phyloP scores from a whole-genome alignment of 2,113 vertebrate genomes.

The Pachycephala philippinensis region DNA sequence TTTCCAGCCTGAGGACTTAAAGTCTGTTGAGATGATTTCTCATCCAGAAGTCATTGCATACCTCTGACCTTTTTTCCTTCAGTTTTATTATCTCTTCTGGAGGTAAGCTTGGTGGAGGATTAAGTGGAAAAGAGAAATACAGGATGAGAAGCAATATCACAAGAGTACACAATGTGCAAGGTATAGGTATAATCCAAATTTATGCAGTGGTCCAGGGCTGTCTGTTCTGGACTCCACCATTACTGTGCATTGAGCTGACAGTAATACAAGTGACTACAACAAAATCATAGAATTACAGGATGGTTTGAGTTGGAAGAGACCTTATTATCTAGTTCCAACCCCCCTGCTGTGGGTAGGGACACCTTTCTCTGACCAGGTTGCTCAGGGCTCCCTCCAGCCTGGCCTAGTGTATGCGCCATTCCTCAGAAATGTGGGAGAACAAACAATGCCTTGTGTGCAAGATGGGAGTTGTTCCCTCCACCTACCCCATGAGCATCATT shows the following conservation, averaged over 20 bases:
- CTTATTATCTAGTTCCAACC: neutral
- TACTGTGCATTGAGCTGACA: neutral
- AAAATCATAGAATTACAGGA: neutral
- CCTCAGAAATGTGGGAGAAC: neutral
- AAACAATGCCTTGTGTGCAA: neutral
- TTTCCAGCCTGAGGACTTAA: neutral
- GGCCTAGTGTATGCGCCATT: neutral
- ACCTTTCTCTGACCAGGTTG: neutral
- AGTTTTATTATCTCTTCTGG: neutral
- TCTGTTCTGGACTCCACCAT: neutral
- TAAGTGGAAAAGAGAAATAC: neutral
- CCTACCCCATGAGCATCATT: neutral
- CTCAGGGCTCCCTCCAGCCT: neutral
- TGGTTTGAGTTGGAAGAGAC: neutral
- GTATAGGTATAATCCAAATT: neutral
- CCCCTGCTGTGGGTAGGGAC: accelerated
- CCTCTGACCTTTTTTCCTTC: neutral
- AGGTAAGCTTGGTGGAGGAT: neutral
- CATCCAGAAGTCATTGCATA: neutral
- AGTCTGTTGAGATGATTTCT: neutral
- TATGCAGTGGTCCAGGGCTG: neutral
- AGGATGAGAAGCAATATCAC: neutral
- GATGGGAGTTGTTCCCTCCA: neutral
- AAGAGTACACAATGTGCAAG: neutral
- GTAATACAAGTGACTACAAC: neutral